phyloP scores from a whole-genome alignment of 2,113 vertebrate species.

The Mustela lutreola region DNA sequence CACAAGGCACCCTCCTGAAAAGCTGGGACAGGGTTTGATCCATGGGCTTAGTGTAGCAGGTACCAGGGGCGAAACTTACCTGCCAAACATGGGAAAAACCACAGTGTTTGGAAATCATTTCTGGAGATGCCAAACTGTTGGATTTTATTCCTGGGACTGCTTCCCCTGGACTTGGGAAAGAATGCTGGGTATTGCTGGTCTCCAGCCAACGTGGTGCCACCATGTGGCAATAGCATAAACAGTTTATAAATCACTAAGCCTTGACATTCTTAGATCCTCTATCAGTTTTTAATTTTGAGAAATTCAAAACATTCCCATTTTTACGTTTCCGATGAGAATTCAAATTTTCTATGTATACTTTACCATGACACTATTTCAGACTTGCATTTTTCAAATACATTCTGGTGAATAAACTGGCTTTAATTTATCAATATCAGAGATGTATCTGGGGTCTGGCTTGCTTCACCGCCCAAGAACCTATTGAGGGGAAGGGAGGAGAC shows the following conservation, averaged over 20 bases:
- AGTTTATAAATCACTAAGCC: background rate
- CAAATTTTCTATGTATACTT: background rate
- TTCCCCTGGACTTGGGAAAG: background rate
- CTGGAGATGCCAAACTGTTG: background rate
- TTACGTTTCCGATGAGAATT: background rate
- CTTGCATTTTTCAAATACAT: background rate
- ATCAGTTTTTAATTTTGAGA: background rate
- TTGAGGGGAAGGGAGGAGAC: too few species aligned
- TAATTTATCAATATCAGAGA: background rate
- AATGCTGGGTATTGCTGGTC: background rate
- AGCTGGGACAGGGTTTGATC: background rate
- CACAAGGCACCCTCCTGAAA: background rate
- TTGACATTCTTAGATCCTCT: background rate
- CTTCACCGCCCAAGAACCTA: background rate
- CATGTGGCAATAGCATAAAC: background rate
- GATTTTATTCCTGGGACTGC: background rate
- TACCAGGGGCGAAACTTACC: background rate
- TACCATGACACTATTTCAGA: background rate
- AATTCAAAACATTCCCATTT: constrained; percentile 39
- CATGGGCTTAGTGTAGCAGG: background rate
- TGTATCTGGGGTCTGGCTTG: background rate
- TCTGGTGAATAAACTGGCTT: background rate
- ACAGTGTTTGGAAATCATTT: background rate
- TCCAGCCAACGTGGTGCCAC: constrained; percentile 29
- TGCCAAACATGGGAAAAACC: background rate